Evolutionary conservation across 1,140 invertebrate species (phyloP).

Genomic region (Holcopasites calliopsidis): DNA sequence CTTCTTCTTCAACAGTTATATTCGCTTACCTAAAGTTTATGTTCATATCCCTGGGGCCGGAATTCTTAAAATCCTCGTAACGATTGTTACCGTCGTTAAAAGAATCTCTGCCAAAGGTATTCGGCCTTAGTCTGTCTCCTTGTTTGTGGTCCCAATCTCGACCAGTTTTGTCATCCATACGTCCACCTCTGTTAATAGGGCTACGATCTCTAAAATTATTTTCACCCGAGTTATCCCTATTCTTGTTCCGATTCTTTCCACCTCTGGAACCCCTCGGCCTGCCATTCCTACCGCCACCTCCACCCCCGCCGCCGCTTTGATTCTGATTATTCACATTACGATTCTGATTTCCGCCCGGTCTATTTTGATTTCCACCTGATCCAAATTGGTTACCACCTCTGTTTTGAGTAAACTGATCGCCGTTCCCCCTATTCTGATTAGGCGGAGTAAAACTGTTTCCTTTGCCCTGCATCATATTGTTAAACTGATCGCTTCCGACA

Average conservation of each 20-base stretch:
- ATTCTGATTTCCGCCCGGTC: slow-evolving; percentile 58
- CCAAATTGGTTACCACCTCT: slow-evolving; percentile 60
- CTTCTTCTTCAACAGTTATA: background rate
- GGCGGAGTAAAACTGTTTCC: slow-evolving; percentile 54
- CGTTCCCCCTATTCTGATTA: slow-evolving; percentile 61
- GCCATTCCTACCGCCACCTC: slow-evolving; percentile 4
- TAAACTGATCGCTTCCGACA: slow-evolving; percentile 55
- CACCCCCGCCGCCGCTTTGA: slow-evolving; percentile 31
- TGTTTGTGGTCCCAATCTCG: slow-evolving; percentile 65
- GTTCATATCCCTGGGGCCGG: slow-evolving; percentile 54
- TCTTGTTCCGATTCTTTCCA: slow-evolving; percentile 70
- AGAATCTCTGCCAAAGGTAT: slow-evolving; percentile 63
- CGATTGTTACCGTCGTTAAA: slow-evolving; percentile 62
- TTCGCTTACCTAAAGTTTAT: slow-evolving; percentile 66
- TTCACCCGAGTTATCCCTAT: slow-evolving; percentile 57
- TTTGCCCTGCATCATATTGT: slow-evolving; percentile 45
- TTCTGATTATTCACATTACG: slow-evolving; percentile 53
- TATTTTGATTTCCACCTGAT: slow-evolving; percentile 62
- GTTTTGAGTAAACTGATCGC: slow-evolving; percentile 66
- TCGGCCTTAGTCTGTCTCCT: slow-evolving; percentile 41
- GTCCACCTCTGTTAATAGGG: slow-evolving; percentile 67
- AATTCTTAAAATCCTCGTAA: slow-evolving; percentile 67
- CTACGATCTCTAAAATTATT: slow-evolving; percentile 75
- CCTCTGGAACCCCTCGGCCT: slow-evolving; percentile 59
- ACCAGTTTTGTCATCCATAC: slow-evolving; percentile 65